Conservation (phyloP, 2,797 vertebrate species). For the Potorous gilbertii region DNA sequence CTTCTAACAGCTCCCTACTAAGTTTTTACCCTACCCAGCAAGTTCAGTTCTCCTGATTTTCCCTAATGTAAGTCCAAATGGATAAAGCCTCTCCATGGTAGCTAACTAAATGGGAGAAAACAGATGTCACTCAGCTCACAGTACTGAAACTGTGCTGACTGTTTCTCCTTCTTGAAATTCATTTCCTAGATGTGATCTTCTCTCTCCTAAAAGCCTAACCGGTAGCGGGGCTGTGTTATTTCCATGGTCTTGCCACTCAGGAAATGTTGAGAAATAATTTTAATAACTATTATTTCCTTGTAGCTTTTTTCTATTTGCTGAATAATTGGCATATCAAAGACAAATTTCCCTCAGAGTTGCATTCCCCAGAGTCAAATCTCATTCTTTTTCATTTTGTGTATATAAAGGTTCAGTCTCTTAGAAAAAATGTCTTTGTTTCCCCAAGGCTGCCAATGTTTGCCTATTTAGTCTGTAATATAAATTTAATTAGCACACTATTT, state of each 20-base stretch:
- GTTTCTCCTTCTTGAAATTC: slow-evolving; percentile 49
- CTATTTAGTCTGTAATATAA: slow-evolving; percentile 62
- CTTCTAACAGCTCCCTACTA: neutral
- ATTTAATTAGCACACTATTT: slow-evolving; percentile 71
- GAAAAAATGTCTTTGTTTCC: neutral
- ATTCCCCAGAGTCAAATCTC: slow-evolving; percentile 3
- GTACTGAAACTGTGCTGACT: neutral
- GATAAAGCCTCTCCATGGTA: neutral
- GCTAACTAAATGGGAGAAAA: neutral
- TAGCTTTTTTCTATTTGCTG: slow-evolving; percentile 11
- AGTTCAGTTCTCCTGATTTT: neutral
- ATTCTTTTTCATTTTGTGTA: slow-evolving; percentile 10
- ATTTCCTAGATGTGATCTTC: slow-evolving; percentile 27
- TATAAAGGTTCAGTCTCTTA: slow-evolving; percentile 44
- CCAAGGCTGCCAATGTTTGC: slow-evolving; percentile 24
- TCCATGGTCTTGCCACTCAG: neutral
- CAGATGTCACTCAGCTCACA: neutral
- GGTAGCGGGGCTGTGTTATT: neutral
- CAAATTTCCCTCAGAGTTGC: neutral
- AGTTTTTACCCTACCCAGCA: neutral
- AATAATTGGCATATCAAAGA: neutral
- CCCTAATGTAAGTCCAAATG: neutral
- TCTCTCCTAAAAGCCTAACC: slow-evolving; percentile 13
- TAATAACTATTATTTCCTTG: neutral
- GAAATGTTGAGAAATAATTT: neutral